Conservation (phyloP, 2,888 invertebrate genomes). For the Xylota sylvarum region DNA sequence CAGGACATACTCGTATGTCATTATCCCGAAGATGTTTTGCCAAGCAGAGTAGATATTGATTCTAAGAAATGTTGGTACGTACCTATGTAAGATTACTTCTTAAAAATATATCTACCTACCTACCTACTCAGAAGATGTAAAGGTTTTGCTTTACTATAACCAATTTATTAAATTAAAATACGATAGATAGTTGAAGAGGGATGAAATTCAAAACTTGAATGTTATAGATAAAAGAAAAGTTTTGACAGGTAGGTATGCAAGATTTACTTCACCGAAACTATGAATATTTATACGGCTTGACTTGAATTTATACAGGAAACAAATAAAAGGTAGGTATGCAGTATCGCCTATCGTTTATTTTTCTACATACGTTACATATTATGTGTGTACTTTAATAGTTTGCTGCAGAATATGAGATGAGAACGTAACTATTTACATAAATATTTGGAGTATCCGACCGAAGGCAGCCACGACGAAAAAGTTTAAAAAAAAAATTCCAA, state of each 20-base stretch:
- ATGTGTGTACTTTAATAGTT: no score
- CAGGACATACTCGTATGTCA: conserved; percentile 35
- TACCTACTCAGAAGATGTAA: conserved; percentile 40
- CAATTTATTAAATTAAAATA: conserved; percentile 68
- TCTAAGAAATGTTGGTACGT: conserved; percentile 13
- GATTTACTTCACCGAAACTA: background rate
- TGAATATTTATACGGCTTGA: background rate
- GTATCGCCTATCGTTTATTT: no score
- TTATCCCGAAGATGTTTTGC: conserved; percentile 12
- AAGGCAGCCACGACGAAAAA: no score
- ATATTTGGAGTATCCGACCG: no score
- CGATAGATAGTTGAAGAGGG: conserved; percentile 34
- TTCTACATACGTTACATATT: no score
- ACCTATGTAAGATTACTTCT: conserved; percentile 35
- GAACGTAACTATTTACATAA: no score
- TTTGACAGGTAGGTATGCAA: background rate
- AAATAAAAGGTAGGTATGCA: no score
- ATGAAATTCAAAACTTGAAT: conserved; percentile 30
- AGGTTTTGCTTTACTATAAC: conserved; percentile 43
- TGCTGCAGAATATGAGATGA: no score
- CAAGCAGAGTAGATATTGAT: conserved; percentile 17
- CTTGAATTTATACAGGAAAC: background rate
- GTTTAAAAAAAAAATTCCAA: no score
- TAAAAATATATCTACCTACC: no score
- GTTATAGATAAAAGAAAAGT: background rate